phyloP scores from a whole-genome alignment of 1,140 invertebrate genomes.

The Bombus pyrosoma region DNA sequence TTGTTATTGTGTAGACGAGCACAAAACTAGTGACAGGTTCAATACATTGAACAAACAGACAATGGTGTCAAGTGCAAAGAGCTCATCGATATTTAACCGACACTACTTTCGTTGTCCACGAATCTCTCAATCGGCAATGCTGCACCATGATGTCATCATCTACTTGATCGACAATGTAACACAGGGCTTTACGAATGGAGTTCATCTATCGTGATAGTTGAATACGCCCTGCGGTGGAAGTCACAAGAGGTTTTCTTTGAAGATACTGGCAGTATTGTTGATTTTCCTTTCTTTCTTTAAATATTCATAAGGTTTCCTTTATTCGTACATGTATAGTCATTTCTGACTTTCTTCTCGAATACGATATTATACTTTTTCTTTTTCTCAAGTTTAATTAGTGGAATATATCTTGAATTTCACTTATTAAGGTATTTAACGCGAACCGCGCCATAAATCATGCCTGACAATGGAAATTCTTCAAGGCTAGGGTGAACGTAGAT shows the following conservation, averaged over 20 bases:
- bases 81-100: constrained; percentile 41
- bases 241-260: constrained; percentile 5
- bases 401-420: background rate
- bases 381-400: background rate
- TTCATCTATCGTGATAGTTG: constrained; percentile 26
- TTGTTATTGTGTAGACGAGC: background rate
- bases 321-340: background rate
- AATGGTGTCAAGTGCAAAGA: constrained; percentile 23
- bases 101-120: constrained; percentile 48
- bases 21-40: background rate
- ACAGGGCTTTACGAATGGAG: background rate
- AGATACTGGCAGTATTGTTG: constrained; percentile 33
- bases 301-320: background rate
- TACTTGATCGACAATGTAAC: constrained; percentile 18
- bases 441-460: background rate
- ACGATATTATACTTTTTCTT: background rate
- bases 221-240: constrained; percentile 1
- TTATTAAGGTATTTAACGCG: background rate
- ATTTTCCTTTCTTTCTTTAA: background rate
- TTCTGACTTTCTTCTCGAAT: background rate
- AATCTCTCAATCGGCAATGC: constrained; percentile 58
- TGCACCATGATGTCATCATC: constrained; percentile 55
- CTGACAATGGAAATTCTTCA: constrained; percentile 7
- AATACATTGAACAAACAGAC: background rate
- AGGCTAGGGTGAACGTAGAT: background rate